Base-by-base conservation (phyloP, 2,888 invertebrate species). In the Tenthredo amoena region DNA sequence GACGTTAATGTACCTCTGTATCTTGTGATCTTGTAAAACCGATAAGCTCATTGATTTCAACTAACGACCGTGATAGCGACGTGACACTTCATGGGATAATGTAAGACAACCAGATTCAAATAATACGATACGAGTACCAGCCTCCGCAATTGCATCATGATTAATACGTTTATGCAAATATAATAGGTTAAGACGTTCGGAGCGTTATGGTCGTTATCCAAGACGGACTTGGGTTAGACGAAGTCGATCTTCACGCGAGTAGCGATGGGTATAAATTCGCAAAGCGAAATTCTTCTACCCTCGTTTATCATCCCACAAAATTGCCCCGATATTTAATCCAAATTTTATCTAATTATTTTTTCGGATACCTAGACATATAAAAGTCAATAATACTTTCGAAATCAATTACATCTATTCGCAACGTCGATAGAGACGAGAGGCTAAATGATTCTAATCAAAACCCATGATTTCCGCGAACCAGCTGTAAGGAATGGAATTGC, bases 111-210 rank as follows among this genome's bases (percentile, higher is more conserved):
- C 83, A n/a, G 26, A 68, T 34, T 43, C 71, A 68, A 83, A 83
- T 71, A 68, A 68, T 68, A 81, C 21, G 81, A 81, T 62, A 81
- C 26, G 40, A 62, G 58, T 58, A 81, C 40, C 37, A 31, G 21
- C 62, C 58, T 62, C 58, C n/a, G 37, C 62, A 81, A 50, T 81
- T 62, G 81, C 62, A 81, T 40, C 37, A 62, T 90, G 90, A 90
- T 91, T 91, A 90, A 90, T 91, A 89, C 86, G 86, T 87, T 87
- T 89, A 90, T 91, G 90, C 89, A 90, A 91, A 91, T 91, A 88
- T 86, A 79, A 79, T 82, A 31, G 89, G 88, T 88, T 88, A 87
- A 90, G 88, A 89, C 87, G 87, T 88, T 85, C 84, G 86, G 88
- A 86, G 88, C 88, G 87, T 88, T 90, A 88, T 87, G 86, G 87